Conservation (phyloP, 2,888 invertebrate genomes). For the Cerastis leucographa region DNA sequence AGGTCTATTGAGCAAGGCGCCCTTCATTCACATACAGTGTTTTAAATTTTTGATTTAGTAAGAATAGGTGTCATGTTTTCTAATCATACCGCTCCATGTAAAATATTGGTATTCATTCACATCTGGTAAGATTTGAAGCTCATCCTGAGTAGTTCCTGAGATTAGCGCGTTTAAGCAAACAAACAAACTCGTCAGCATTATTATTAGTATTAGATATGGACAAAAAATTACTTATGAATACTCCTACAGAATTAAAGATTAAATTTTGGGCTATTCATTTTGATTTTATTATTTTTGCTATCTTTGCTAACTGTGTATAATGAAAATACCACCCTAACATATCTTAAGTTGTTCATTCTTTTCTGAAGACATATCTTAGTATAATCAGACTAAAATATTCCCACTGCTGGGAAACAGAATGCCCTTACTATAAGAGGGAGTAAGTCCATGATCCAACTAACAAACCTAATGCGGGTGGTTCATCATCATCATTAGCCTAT, state of each 20-base stretch:
- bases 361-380: neutral
- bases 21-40: neutral
- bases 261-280: neutral
- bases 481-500: no score
- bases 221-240: neutral
- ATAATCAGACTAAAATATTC: neutral
- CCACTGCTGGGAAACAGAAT: neutral
- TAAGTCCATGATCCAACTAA: neutral
- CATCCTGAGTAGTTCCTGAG: neutral
- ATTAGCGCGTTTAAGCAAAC: no score
- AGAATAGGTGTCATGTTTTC: neutral
- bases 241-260: neutral
- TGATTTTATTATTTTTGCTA: neutral
- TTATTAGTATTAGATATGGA: no score
- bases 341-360: neutral
- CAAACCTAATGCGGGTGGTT: neutral
- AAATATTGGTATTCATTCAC: neutral
- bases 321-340: neutral
- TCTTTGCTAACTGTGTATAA: neutral
- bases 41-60: neutral
- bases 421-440: neutral
- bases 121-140: neutral
- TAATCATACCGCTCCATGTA: neutral
- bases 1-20: conserved; percentile 22
- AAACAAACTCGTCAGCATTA: no score